Evolutionary conservation across 1,140 invertebrate genomes (phyloP).

Genomic region (Venustaconcha ellipsiformis): DNA sequence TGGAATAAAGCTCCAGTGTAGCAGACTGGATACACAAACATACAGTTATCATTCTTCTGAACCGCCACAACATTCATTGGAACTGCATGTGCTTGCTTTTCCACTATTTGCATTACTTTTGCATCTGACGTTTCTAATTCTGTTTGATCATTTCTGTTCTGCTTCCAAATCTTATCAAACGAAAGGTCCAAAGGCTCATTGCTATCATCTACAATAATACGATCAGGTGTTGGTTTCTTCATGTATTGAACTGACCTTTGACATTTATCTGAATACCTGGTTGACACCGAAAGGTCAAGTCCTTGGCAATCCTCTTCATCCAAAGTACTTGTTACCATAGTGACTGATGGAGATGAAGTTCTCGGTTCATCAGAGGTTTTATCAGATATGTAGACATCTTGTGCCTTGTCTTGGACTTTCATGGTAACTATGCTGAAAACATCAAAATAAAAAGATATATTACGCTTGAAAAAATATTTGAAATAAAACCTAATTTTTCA

Average conservation of each 20-base stretch:
- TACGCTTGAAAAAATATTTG: too few relatives aligned
- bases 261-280: background rate
- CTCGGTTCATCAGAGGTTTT: background rate
- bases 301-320: conserved; percentile 27
- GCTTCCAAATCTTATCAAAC: background rate
- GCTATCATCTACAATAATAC: background rate
- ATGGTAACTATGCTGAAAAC: conserved; percentile 7
- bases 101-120: too few relatives aligned
- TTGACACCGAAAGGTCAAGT: conserved; percentile 15
- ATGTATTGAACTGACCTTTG: background rate
- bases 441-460: too few relatives aligned
- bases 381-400: background rate
- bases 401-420: conserved; percentile 1
- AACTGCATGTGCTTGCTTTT: too few relatives aligned
- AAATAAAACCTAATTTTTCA: too few relatives aligned
- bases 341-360: conserved; percentile 5
- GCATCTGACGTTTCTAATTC: too few relatives aligned
- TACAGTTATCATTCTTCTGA: too few relatives aligned
- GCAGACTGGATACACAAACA: too few relatives aligned
- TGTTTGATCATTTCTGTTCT: background rate
- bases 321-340: conserved; percentile 12
- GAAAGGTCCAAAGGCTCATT: conserved; percentile 6
- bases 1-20: too few relatives aligned
- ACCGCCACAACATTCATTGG: too few relatives aligned
- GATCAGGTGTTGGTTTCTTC: background rate